phyloP scores from a whole-genome alignment of 2,888 invertebrate species.

The Nesidiocoris tenuis region DNA sequence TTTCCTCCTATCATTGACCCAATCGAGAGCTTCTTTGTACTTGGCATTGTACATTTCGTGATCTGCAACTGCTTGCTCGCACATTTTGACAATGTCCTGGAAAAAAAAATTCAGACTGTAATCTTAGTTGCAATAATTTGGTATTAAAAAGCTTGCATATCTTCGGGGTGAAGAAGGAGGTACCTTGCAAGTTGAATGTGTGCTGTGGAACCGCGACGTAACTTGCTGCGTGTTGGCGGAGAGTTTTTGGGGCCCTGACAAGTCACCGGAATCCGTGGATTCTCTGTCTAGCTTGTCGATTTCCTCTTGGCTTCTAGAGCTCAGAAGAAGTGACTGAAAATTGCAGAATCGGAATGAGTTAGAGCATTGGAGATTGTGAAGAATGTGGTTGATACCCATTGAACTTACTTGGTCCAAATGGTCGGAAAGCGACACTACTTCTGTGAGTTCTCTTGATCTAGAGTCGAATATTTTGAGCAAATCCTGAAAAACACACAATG shows the following conservation, averaged over 20 bases:
- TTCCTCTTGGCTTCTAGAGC: slow-evolving; percentile 68
- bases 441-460: slow-evolving; percentile 69
- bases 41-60: slow-evolving; percentile 78
- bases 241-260: slow-evolving; percentile 79
- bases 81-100: slow-evolving; percentile 83
- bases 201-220: slow-evolving; percentile 83
- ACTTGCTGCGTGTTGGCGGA: slow-evolving; percentile 87
- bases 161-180: too few species aligned
- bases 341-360: slow-evolving; percentile 37
- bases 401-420: slow-evolving; percentile 79
- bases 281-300: slow-evolving; percentile 69
- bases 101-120: too few species aligned
- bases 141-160: too few species aligned
- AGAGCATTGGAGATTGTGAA: too few species aligned
- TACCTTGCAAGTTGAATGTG: slow-evolving; percentile 82
- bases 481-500: slow-evolving; percentile 61
- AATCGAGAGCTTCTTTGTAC: slow-evolving; percentile 78
- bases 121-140: too few species aligned
- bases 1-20: slow-evolving; percentile 60
- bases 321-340: slow-evolving; percentile 71
- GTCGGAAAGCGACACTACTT: slow-evolving; percentile 72
- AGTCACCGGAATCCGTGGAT: slow-evolving; percentile 77
- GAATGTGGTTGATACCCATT: too few species aligned
- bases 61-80: slow-evolving; percentile 81
- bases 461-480: slow-evolving; percentile 72